These are phyloP conservation scores for Glomeris marginata DNA, from an alignment of 2,888 invertebrate genomes.

Conservation along the genomic window DNA sequence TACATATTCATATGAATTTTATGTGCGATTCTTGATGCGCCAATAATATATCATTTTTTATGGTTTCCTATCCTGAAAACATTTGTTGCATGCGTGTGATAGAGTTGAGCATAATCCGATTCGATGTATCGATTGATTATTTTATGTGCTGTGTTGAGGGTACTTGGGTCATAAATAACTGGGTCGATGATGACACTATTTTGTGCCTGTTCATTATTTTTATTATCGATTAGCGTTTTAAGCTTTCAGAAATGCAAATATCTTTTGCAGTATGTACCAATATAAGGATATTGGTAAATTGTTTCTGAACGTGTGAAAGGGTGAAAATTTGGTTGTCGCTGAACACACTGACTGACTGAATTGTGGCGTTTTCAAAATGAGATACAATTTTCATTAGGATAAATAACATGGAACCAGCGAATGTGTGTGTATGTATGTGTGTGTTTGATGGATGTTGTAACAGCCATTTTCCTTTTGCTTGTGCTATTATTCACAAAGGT, in stretches of 20 bases:
- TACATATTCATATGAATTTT: neutral
- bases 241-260: neutral
- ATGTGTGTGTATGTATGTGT: neutral
- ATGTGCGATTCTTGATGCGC: neutral
- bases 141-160: neutral
- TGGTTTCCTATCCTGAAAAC: slow-evolving; percentile 7
- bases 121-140: too few species aligned
- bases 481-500: neutral
- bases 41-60: slow-evolving; percentile 11
- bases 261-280: too few species aligned
- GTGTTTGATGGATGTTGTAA: neutral
- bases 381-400: too few species aligned
- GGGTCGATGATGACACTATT: neutral
- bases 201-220: neutral
- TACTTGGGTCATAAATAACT: neutral
- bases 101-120: too few species aligned
- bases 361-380: too few species aligned
- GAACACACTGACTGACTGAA: too few species aligned
- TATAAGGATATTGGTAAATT: too few species aligned
- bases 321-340: too few species aligned
- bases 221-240: neutral
- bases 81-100: neutral
- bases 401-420: too few species aligned
- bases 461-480: slow-evolving; percentile 1
- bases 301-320: too few species aligned